Conservation (phyloP, 2,888 invertebrate genomes). For the Taenaris catops region DNA sequence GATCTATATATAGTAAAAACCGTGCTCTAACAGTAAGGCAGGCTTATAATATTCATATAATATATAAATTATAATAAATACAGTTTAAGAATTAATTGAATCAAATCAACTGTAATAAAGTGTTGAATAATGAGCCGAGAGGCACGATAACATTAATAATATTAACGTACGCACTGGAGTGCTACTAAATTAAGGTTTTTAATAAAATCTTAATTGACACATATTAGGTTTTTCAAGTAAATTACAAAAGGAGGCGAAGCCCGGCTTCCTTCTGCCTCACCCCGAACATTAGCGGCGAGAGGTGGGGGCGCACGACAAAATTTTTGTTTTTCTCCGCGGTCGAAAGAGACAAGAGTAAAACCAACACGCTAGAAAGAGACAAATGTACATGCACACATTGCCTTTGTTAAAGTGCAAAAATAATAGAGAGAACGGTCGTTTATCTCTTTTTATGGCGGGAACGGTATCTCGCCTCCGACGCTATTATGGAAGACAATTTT, state of each 20-base stretch:
- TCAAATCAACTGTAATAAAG: slow-evolving; percentile 23
- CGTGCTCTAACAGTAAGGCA: too few relatives aligned
- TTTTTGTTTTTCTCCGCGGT: slow-evolving; percentile 70
- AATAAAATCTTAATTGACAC: slow-evolving; percentile 77
- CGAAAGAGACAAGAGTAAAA: slow-evolving; percentile 39
- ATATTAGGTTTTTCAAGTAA: slow-evolving; percentile 70
- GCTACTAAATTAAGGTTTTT: slow-evolving; percentile 50
- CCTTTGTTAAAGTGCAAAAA: slow-evolving; percentile 78
- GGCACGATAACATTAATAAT: slow-evolving; percentile 64
- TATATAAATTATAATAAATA: too few relatives aligned
- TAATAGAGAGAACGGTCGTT: slow-evolving; percentile 79
- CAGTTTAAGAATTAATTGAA: too few relatives aligned
- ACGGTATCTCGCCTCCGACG: slow-evolving; percentile 72
- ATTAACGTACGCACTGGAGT: slow-evolving; percentile 46
- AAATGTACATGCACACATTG: slow-evolving; percentile 72
- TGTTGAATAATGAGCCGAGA: slow-evolving; percentile 21
- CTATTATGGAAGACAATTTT: slow-evolving; percentile 79
- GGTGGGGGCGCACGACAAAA: slow-evolving; percentile 62
- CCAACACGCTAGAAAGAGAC: slow-evolving; percentile 52
- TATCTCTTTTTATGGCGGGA: slow-evolving; percentile 78
- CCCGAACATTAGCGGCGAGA: slow-evolving; percentile 62
- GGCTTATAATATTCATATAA: too few relatives aligned
- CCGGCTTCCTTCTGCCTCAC: slow-evolving; percentile 51
- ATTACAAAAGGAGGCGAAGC: slow-evolving; percentile 67
- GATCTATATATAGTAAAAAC: too few relatives aligned